phyloP scores from a whole-genome alignment of 37 sponge, comb jelly and placozoan species.

The Ianthella basta region DNA sequence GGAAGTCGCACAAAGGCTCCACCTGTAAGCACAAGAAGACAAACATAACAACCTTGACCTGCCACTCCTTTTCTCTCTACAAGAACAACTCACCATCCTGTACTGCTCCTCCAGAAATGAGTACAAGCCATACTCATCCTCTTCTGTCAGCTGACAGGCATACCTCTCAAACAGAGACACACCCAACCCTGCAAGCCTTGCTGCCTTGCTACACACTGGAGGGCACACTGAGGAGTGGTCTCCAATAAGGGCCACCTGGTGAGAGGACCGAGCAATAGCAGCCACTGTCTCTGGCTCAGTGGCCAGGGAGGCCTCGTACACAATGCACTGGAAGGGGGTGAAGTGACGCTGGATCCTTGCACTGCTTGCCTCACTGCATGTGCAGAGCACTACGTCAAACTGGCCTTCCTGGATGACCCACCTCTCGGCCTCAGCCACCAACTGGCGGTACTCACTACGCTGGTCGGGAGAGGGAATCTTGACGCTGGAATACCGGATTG shows the following conservation, averaged over 20 bases:
- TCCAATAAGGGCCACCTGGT: conserved; percentile 62
- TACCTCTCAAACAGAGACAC: conserved; percentile 76
- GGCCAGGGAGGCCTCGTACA: conserved; percentile 82
- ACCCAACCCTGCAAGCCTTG: conserved; percentile 52
- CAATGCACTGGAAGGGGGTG: conserved; percentile 52
- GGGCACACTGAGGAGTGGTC: conserved; percentile 65
- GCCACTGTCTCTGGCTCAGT: conserved; percentile 71
- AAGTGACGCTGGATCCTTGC: conserved; percentile 22
- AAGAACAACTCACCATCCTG: conserved; percentile 59
- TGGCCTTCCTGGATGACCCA: conserved; percentile 24
- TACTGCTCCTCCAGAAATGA: conserved; percentile 42
- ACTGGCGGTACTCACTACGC: not conserved
- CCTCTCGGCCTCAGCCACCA: conserved; percentile 26
- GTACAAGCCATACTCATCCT: not conserved
- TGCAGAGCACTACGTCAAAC: conserved; percentile 62
- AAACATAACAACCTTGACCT: no score
- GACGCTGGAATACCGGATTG: not conserved
- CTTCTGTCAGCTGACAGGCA: conserved; percentile 21
- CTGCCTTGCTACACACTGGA: conserved; percentile 7
- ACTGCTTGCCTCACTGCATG: conserved; percentile 63
- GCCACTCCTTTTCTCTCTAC: not conserved
- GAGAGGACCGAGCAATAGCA: conserved; percentile 56
- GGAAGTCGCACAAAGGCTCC: conserved; percentile 44
- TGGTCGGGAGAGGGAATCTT: not conserved
- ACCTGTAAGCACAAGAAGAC: not conserved